Evolutionary conservation across 2,113 vertebrate genomes (phyloP), one percentile per base, ranked within the genome.

Genomic region (Mungos mungo): DNA sequence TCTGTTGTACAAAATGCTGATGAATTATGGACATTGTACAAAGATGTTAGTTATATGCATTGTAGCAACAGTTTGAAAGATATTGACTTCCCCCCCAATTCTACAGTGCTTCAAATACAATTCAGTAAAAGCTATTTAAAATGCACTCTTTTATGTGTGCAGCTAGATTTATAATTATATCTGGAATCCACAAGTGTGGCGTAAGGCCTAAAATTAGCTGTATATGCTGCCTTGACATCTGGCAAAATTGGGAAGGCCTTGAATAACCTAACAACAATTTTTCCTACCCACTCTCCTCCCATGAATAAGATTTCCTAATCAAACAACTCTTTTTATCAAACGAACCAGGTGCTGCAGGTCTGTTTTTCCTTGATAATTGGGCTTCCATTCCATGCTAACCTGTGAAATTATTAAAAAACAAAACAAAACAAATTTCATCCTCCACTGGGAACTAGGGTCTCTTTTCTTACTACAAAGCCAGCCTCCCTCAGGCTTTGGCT

Each of bases 1-100:
- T 85, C 76, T 95, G 60, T 95, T 96, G 47, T 72, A 98, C 95
- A 92, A 50, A 97, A 97, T 85, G 90, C 33, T 97, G 96, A 97
- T 97, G 93, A 97, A 96, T 96, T 83, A 96, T 13, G 65, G 85
- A 68, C 52, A 66, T 9, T 92, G 96, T 96, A 88, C 81, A 95
- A 97, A 69, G 25, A 86, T 93, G 97, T 96, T 95, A 66, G 45
- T 96, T 98, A 93, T 84, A 82, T 0, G 0, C 45, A 5, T 86
- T 88, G 35, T 85, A 93, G 11, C 45, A 81, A 57, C 23, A 27
- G 52, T 18, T 82, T 68, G 66, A 81, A 54, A 52, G 10, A 52
- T 57, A 72, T 11, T 84, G 84, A 4, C 80, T 91, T 95, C 96
- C 71, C 14, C 19, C 52, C 87, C 54, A 54, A 54, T 80, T 54